A percentile compares a stretch with the other conserved stretches of the same genome.
Evolutionary conservation across 2,797 vertebrate species (phyloP).

Genomic region (Distichodus sexfasciatus): DNA sequence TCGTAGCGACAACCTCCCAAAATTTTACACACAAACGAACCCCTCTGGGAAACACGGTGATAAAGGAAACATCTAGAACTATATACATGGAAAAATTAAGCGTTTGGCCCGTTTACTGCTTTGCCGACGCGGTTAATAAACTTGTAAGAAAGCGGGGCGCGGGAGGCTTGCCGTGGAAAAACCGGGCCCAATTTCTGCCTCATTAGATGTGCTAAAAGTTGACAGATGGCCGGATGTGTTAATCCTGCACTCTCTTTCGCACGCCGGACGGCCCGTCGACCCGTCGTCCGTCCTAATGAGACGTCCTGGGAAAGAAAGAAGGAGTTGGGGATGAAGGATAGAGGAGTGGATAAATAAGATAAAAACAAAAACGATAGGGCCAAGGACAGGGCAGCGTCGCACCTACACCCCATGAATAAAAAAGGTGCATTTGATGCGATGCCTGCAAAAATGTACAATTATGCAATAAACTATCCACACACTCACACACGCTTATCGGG

Average conservation of each 20-base stretch:
- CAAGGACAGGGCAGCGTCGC: constrained; percentile 29
- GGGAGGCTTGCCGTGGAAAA: not conserved
- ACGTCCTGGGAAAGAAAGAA: constrained; percentile 9
- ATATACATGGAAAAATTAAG: constrained; percentile 15
- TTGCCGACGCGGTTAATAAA: not conserved
- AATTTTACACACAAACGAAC: not conserved
- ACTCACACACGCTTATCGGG: not conserved
- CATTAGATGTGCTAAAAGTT: constrained; percentile 7
- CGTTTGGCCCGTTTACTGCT: not conserved
- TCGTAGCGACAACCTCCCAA: constrained; percentile 11
- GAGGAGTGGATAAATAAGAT: constrained; percentile 22
- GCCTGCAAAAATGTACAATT: constrained; percentile 44
- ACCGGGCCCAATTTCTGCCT: constrained; percentile 15
- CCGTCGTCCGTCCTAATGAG: constrained; percentile 1
- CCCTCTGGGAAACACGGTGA: not conserved
- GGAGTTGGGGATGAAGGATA: constrained; percentile 4
- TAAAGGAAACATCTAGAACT: not conserved
- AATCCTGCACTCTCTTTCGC: constrained; percentile 24
- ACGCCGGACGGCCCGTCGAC: too few species aligned
- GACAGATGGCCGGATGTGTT: constrained; percentile 19
- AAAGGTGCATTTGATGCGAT: constrained; percentile 13
- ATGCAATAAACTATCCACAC: not conserved
- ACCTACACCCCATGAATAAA: constrained; percentile 41
- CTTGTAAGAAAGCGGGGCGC: not conserved
- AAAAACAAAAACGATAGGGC: not conserved